Base-by-base conservation (phyloP, 2,113 vertebrate genomes). In the Chionodraco myersi region DNA sequence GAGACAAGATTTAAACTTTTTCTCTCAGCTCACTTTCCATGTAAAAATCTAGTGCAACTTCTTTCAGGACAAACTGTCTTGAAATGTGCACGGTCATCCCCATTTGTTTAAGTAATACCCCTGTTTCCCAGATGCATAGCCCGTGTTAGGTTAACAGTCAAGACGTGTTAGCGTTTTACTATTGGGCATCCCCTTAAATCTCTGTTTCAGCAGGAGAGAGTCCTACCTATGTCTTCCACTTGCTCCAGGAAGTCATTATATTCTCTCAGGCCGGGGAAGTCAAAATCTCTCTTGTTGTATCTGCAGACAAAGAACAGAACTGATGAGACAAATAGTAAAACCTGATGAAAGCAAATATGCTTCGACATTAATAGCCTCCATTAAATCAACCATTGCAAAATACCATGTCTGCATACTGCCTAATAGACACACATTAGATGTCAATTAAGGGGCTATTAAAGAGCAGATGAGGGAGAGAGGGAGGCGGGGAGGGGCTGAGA, bases 241-340 rank as follows among this genome's bases (percentile, higher is more conserved):
- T 96, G 93, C 93, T 99, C 98, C 88, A 99, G 91, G 88, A 97
- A 99, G 94, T 99, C 96, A 83, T 99, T 99, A 89, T 99, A 99
- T 82, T 97, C 97, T 83, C 89, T 92, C 71, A 98, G 93, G 90
- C 92, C 96, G 82, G 95, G 74, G 90, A 99, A 99, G 87, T 99
- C 97, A 72, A 96, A 94, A 86, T 98, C 97, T 91, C 97, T 96
- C 94, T 99, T 99, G 93, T 99, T 99, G 90, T 98, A 99, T 95
- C 98, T 99, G 94, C 70, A 84, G 88, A 76, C 85, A 59, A 90
- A 93, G 72, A 82, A 67, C 88, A 75, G 44, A 75, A 75, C 3
- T 30, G 84, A 75, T 74, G 59, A 76, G 79, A 66, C 66, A 78
- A 88, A 89, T 47, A 73, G 61, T 60, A 75, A 87, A 89, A 78